Percentiles rank a stretch among this genome's conserved stretches.
Conservation (phyloP, 2,888 invertebrate species). For the Mimumesa dahlbomi region DNA sequence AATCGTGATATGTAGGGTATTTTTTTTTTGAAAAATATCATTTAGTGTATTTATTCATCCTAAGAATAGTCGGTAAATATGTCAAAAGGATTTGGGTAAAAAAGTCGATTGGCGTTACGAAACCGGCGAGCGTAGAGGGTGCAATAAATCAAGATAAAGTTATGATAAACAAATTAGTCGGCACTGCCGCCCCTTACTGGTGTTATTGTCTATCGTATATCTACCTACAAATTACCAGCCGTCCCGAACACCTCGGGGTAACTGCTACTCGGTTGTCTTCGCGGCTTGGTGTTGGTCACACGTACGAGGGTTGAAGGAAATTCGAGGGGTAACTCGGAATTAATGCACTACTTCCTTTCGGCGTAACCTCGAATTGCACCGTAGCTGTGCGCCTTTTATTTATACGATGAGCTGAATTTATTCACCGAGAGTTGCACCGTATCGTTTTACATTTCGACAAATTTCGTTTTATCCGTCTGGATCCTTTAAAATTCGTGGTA, state of each 20-base stretch:
- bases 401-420: slow-evolving; percentile 34
- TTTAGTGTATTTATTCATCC: no score
- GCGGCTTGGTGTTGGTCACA: slow-evolving; percentile 58
- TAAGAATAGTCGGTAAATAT: no score
- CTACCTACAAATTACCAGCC: slow-evolving; percentile 75
- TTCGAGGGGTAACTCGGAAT: slow-evolving; percentile 75
- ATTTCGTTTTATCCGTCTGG: no score
- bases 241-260: slow-evolving; percentile 69
- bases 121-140: slow-evolving; percentile 36
- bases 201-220: slow-evolving; percentile 74
- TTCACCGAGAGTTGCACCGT: background rate
- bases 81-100: slow-evolving; percentile 30
- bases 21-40: no score
- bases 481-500: no score
- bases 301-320: slow-evolving; percentile 66
- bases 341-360: slow-evolving; percentile 76
- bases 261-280: slow-evolving; percentile 61
- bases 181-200: slow-evolving; percentile 60
- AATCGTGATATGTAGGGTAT: no score
- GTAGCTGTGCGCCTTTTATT: slow-evolving; percentile 46
- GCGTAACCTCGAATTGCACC: slow-evolving; percentile 51
- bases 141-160: slow-evolving; percentile 73
- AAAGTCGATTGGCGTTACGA: slow-evolving; percentile 54
- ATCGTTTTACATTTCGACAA: no score
- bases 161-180: slow-evolving; percentile 78